Evolutionary conservation across 2,888 invertebrate species (phyloP).

Genomic region (Megalurothrips usitatus): DNA sequence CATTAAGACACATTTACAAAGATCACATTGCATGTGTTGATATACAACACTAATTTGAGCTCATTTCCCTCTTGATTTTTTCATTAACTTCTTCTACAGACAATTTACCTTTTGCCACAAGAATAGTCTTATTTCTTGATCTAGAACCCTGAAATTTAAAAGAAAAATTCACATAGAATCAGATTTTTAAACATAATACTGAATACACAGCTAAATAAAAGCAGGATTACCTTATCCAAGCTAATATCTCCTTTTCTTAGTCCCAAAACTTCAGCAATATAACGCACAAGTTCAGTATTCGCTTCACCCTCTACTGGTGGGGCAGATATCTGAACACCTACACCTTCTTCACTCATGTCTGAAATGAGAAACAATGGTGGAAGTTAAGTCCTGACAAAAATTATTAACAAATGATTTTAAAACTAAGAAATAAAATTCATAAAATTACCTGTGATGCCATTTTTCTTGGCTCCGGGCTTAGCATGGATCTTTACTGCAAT

Average conservation of each 20-base stretch:
- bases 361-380: conserved; percentile 28
- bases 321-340: conserved; percentile 72
- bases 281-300: conserved; percentile 69
- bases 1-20: not conserved
- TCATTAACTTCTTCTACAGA: conserved; percentile 49
- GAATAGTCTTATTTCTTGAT: conserved; percentile 55
- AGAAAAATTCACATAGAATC: not conserved
- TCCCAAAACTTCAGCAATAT: conserved; percentile 62
- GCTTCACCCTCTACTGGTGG: conserved; percentile 80
- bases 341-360: conserved; percentile 58
- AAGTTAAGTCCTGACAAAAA: no score
- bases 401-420: conserved; percentile 33
- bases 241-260: conserved; percentile 65
- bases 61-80: conserved; percentile 43
- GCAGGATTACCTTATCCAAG: conserved; percentile 56
- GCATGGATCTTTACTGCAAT: conserved; percentile 62
- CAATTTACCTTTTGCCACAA: conserved; percentile 42
- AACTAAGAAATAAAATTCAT: conserved; percentile 32
- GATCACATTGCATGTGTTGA: not conserved
- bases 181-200: not conserved
- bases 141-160: conserved; percentile 51
- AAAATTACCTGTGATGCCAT: conserved; percentile 57
- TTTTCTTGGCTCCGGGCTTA: conserved; percentile 71
- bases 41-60: conserved; percentile 14
- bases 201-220: not conserved